Evolutionary conservation across 2,888 invertebrate genomes (phyloP).

Genomic region (Hartigia nigra): DNA sequence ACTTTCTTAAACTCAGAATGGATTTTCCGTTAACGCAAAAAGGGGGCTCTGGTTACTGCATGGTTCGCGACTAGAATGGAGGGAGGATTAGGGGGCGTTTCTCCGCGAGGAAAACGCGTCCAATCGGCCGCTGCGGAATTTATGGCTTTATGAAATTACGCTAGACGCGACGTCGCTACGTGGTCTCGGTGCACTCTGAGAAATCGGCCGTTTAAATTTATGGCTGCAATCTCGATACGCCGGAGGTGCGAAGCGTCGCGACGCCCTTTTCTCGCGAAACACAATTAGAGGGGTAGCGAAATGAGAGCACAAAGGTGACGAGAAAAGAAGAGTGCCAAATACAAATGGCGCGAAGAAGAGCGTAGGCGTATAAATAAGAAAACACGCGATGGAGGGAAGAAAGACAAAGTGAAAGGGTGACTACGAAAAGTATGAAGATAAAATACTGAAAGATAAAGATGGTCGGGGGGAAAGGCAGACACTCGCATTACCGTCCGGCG

Average conservation of each 20-base stretch:
- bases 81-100: not conserved
- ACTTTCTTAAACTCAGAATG: not conserved
- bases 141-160: not conserved
- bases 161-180: not conserved
- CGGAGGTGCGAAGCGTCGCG: not conserved
- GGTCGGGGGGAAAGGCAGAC: not conserved
- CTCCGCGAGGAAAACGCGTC: not conserved
- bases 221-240: constrained; percentile 13
- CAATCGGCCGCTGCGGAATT: not conserved
- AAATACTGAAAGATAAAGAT: not conserved
- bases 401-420: not conserved
- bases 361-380: not conserved
- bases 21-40: not conserved
- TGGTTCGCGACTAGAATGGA: not conserved
- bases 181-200: not conserved
- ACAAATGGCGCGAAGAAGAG: not conserved
- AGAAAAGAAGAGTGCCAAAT: no score
- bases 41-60: not conserved
- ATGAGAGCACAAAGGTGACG: not conserved
- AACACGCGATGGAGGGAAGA: not conserved
- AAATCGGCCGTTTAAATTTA: constrained; percentile 41
- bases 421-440: not conserved
- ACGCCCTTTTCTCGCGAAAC: not conserved
- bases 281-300: not conserved
- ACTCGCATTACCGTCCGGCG: constrained; percentile 18